Evolutionary conservation across 2,113 vertebrate genomes (phyloP).

Genomic region (Cryptoleucopteryx plumbea): DNA sequence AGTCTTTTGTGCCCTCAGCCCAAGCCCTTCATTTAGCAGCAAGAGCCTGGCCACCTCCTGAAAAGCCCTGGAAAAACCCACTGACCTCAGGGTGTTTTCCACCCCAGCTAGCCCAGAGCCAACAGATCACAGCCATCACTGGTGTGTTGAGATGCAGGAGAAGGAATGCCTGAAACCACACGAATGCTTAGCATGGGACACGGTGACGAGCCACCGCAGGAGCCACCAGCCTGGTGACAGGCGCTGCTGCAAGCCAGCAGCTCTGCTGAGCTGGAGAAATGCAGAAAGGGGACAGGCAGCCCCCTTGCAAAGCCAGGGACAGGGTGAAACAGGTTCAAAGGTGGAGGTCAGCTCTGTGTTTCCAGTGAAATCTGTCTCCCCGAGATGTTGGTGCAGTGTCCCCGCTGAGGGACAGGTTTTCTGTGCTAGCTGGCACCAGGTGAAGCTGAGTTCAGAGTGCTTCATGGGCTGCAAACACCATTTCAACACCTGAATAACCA

Average conservation of each 20-base stretch:
- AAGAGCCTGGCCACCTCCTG: accelerated
- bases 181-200: accelerated
- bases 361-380: not conserved
- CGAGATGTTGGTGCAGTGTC: accelerated
- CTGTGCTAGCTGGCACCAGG: accelerated
- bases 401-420: accelerated
- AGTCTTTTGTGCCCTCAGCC: not conserved
- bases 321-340: not conserved
- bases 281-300: not conserved
- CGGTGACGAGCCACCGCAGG: accelerated
- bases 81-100: not conserved
- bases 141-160: not conserved
- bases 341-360: not conserved
- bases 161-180: not conserved
- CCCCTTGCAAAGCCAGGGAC: too few species aligned
- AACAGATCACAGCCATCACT: not conserved
- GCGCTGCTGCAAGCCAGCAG: not conserved
- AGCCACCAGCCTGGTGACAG: not conserved
- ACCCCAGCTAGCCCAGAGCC: not conserved
- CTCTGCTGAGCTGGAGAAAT: not conserved
- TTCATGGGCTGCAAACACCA: accelerated
- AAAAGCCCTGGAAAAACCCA: not conserved
- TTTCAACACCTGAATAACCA: not conserved
- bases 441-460: not conserved
- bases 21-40: not conserved